Evolutionary conservation across 2,888 invertebrate genomes (phyloP).

Genomic region (Gymnocheta viridis): DNA sequence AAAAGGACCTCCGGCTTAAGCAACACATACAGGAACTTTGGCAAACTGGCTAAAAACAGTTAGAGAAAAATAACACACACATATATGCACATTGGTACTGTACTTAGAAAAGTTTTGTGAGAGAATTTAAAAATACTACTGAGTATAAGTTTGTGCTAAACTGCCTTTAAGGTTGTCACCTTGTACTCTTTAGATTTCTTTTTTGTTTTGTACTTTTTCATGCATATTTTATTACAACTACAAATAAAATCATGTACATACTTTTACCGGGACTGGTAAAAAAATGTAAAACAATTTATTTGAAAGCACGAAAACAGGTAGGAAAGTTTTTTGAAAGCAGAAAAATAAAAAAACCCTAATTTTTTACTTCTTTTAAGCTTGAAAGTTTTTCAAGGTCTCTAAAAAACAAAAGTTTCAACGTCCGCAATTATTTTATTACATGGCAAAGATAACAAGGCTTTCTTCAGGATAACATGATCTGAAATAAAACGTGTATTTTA

Average conservation of each 20-base stretch:
- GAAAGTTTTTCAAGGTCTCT: too few relatives aligned
- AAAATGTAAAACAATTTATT: constrained; percentile 10
- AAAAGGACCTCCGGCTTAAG: constrained; percentile 32
- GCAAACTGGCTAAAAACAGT: neutral
- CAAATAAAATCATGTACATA: neutral
- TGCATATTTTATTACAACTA: neutral
- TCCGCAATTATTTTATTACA: too few relatives aligned
- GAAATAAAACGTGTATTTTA: too few relatives aligned
- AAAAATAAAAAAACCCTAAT: too few relatives aligned
- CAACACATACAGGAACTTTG: neutral
- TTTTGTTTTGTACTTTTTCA: neutral
- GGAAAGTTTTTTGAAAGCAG: neutral
- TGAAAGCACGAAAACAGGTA: neutral
- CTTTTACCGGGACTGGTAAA: neutral
- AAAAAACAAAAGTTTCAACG: too few relatives aligned
- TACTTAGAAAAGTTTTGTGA: neutral
- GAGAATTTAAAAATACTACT: constrained; percentile 9
- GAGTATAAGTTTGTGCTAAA: neutral
- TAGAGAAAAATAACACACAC: neutral
- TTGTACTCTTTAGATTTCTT: constrained; percentile 40
- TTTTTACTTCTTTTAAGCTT: too few relatives aligned
- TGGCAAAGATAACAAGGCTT: too few relatives aligned
- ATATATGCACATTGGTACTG: neutral
- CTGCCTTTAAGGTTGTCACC: constrained; percentile 48
- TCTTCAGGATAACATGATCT: too few relatives aligned